phyloP scores from a whole-genome alignment of 2,797 vertebrate genomes.

The Gadopsis marmoratus region DNA sequence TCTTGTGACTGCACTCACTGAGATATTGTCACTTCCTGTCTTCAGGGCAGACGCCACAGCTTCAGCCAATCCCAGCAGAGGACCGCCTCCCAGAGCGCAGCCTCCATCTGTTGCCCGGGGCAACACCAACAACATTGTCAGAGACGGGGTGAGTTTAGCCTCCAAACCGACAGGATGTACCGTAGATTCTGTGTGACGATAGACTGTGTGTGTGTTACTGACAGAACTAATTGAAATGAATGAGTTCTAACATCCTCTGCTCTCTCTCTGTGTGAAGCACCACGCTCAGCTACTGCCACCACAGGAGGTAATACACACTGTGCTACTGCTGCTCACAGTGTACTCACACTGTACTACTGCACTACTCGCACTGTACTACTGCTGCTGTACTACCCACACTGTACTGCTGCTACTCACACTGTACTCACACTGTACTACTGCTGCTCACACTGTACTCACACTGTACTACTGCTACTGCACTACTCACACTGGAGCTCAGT shows the following conservation, averaged over 20 bases:
- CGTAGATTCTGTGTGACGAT: not conserved
- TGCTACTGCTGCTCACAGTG: not conserved
- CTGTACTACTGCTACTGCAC: not conserved
- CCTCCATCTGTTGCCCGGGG: slow-evolving; percentile 66
- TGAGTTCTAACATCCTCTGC: slow-evolving; percentile 16
- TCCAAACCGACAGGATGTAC: too few relatives aligned
- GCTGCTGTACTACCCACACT: not conserved
- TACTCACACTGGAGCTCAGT: too few relatives aligned
- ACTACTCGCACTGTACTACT: not conserved
- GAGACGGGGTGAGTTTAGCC: slow-evolving; percentile 79
- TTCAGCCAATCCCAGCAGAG: slow-evolving; percentile 66
- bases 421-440: not conserved
- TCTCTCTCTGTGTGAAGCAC: slow-evolving; percentile 77
- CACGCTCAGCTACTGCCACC: slow-evolving; percentile 85
- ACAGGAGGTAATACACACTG: slow-evolving; percentile 72
- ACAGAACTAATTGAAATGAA: not conserved
- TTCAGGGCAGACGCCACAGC: slow-evolving; percentile 72
- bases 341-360: not conserved
- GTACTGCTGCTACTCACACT: not conserved
- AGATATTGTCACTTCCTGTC: slow-evolving; percentile 27
- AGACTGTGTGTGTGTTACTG: slow-evolving; percentile 17
- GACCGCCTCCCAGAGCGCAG: slow-evolving; percentile 66
- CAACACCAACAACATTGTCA: slow-evolving; percentile 73
- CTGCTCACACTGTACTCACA: too few relatives aligned
- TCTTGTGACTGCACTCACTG: not conserved